Base-by-base conservation (phyloP, 2,888 invertebrate genomes). In the Sesamia inferens region DNA sequence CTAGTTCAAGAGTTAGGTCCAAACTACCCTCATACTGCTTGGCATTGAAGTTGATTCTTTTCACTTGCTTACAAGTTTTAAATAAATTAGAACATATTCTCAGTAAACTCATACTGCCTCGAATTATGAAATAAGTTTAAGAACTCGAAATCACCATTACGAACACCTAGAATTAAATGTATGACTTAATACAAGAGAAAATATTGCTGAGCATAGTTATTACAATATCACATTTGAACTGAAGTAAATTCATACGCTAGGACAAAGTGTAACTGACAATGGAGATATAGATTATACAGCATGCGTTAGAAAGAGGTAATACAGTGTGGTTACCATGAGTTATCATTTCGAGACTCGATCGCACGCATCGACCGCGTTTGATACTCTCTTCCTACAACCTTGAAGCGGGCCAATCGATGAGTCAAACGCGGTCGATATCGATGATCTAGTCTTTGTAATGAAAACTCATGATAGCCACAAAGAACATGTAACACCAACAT, bases 201-300 rank as follows among this genome's bases (percentile, higher is more conserved):
- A 84, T 73, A 81, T 78, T 68, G 73, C 80, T 78, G 81, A 84
- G 76, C 78, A 82, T 76, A 81, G 67, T 74, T 78, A 70, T 83
- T 80, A 69, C 78, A 71, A 81, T 84, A 85, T 85, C 85, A 84
- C 84, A 84, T 85, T 84, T 80, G 68, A 72, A 78, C 72, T 73
- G 66, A 85, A 71, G 74, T 76, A 64, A 76, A 76, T 74, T 74
- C 79, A 82, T 70, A 73, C 59, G 58, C 72, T 82, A 58, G 67
- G 13, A 42, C 67, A 78, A 78, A 85, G 78, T 39, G 39, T n/a
- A 65, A 54, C 65, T 65, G 39, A 39, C 16, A n/a, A 16, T 31
- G 31, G 31, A 31, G 31, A 31, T 31, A 3, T 31, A 48, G 3
- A 10, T 8, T 13, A 24, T 54, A 22, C n/a, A 51, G 51, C 11